phyloP scores from a whole-genome alignment of 1,140 invertebrate genomes.

The Harpegnathos saltator region DNA sequence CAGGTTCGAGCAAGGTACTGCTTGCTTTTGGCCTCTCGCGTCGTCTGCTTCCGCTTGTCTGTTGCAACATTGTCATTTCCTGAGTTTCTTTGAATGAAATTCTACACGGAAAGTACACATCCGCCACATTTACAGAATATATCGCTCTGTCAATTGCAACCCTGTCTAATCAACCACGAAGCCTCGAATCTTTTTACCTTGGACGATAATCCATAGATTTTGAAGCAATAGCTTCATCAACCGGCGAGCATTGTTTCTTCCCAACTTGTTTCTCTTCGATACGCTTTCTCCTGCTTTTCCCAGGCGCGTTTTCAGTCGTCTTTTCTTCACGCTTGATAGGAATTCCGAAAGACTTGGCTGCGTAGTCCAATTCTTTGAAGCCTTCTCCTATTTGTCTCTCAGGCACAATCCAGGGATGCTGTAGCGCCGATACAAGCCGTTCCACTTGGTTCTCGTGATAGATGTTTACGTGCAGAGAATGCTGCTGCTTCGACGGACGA shows the following conservation, averaged over 20 bases:
- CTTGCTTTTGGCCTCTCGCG: conserved; percentile 3
- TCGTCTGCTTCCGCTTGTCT: conserved; percentile 46
- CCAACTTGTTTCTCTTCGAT: conserved; percentile 18
- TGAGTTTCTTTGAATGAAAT: not conserved
- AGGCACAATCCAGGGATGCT: conserved; percentile 16
- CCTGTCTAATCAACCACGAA: not conserved
- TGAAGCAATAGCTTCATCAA: conserved; percentile 35
- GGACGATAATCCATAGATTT: conserved; percentile 47
- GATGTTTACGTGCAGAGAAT: conserved; percentile 76
- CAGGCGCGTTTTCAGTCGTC: conserved; percentile 42
- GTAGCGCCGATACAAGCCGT: conserved; percentile 16
- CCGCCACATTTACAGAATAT: too few relatives aligned
- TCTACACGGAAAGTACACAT: not conserved
- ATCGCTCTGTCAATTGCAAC: not conserved
- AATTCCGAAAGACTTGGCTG: conserved; percentile 26
- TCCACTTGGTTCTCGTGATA: conserved; percentile 70
- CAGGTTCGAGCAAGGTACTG: conserved; percentile 37
- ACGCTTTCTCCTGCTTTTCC: conserved; percentile 16
- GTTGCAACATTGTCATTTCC: not conserved
- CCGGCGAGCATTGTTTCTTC: conserved; percentile 55
- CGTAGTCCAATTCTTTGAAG: not conserved
- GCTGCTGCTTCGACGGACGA: conserved; percentile 62
- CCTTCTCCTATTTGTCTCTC: conserved; percentile 23
- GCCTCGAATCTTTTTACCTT: not conserved
- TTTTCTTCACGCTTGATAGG: conserved; percentile 23